These are phyloP conservation scores for Hypotaenidia okinawae DNA, from an alignment of 2,797 vertebrate species.

Conservation along the genomic window DNA sequence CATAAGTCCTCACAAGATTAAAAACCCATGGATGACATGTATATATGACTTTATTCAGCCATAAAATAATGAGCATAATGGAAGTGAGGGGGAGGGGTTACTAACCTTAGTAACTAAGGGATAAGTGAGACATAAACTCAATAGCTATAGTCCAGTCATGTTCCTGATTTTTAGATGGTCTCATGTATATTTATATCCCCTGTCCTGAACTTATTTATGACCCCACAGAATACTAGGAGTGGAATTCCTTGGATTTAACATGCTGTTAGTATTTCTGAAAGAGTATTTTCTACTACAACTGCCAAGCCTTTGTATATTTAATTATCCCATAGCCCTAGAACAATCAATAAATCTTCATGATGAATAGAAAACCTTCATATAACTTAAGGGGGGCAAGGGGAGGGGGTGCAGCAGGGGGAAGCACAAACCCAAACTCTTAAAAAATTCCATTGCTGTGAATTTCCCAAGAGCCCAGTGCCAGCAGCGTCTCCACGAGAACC, in stretches of 20 bases:
- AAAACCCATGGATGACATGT: conserved; percentile 22
- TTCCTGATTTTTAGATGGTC: conserved; percentile 48
- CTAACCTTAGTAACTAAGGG: conserved; percentile 15
- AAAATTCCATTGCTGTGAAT: conserved; percentile 28
- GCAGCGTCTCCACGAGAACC: conserved; percentile 26
- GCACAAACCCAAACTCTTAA: background rate
- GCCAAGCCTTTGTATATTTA: conserved; percentile 73
- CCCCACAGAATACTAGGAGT: background rate
- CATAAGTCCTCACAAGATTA: conserved; percentile 11
- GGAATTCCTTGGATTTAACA: conserved; percentile 61
- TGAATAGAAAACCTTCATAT: conserved; percentile 63
- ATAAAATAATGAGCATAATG: conserved; percentile 55
- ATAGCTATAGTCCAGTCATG: conserved; percentile 39
- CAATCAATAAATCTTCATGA: conserved; percentile 70
- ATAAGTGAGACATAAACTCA: conserved; percentile 36
- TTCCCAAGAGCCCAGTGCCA: conserved; percentile 47
- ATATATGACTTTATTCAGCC: conserved; percentile 49
- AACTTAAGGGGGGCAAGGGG: background rate
- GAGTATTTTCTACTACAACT: conserved; percentile 60
- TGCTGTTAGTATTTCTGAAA: conserved; percentile 66
- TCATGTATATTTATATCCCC: conserved; percentile 58
- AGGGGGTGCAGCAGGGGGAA: background rate
- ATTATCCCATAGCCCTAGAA: conserved; percentile 59
- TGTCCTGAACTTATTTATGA: conserved; percentile 60
- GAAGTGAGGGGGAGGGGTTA: conserved; percentile 32